A percentile compares a stretch with the other conserved stretches of the same genome.
These are phyloP conservation scores for Plodia interpunctella DNA, from an alignment of 1,140 invertebrate genomes.

Conservation along the genomic window DNA sequence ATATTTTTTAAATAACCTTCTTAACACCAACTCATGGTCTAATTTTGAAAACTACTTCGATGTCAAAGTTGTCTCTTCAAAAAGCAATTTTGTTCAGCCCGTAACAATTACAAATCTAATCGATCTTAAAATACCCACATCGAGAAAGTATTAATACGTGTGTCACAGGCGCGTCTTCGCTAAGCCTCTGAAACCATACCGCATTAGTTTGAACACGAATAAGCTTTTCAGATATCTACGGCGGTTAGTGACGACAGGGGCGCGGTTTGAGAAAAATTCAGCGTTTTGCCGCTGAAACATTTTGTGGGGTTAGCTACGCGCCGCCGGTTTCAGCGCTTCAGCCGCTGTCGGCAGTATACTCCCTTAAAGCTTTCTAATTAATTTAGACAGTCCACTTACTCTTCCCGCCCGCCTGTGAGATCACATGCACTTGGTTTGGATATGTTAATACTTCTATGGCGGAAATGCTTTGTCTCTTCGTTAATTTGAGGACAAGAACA, in stretches of 20 bases:
- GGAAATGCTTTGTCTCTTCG: constrained; percentile 49
- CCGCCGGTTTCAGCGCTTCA: constrained; percentile 39
- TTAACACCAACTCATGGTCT: no score
- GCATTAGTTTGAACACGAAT: constrained; percentile 66
- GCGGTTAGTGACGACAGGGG: constrained; percentile 32
- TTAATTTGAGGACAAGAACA: constrained; percentile 43
- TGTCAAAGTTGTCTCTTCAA: not conserved
- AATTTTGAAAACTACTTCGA: not conserved
- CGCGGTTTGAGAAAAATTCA: constrained; percentile 38
- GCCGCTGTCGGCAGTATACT: constrained; percentile 33
- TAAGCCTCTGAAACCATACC: constrained; percentile 56
- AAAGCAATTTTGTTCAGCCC: not conserved
- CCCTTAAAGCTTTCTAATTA: constrained; percentile 50
- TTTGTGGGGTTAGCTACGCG: constrained; percentile 27
- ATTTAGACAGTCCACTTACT: constrained; percentile 58
- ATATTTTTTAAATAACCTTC: no score
- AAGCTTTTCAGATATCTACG: constrained; percentile 62
- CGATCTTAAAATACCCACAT: constrained; percentile 9
- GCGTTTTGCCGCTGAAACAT: constrained; percentile 40
- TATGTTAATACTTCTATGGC: constrained; percentile 35
- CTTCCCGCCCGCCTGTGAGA: constrained; percentile 31
- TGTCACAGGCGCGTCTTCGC: constrained; percentile 43
- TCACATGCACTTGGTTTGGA: constrained; percentile 32
- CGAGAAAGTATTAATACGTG: constrained; percentile 39
- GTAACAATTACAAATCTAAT: no score